phyloP scores from a whole-genome alignment of 2,888 invertebrate genomes.

The Chelonus formosanus region DNA sequence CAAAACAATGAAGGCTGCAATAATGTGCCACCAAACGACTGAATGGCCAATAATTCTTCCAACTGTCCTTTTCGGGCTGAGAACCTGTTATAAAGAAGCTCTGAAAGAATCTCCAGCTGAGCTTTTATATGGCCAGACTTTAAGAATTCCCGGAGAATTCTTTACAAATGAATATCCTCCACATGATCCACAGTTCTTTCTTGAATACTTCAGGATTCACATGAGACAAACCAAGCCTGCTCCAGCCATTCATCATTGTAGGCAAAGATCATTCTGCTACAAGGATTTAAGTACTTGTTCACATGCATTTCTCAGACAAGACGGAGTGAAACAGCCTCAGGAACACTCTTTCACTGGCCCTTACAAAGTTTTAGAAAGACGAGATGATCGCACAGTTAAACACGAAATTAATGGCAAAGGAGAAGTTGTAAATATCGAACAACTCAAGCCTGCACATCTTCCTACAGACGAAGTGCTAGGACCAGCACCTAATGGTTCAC shows the following conservation, averaged over 20 bases:
- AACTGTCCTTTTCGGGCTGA: conserved; percentile 21
- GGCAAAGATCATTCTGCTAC: conserved; percentile 8
- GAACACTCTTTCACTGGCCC: conserved; percentile 36
- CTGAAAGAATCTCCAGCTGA: conserved; percentile 18
- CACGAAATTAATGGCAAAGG: too few relatives aligned
- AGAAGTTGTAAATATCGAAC: too few relatives aligned
- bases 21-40: conserved; percentile 26
- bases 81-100: conserved; percentile 18
- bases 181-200: not conserved
- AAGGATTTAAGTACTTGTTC: conserved; percentile 26
- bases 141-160: conserved; percentile 25
- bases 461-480: too few relatives aligned
- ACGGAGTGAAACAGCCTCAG: conserved; percentile 30
- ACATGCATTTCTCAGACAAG: conserved; percentile 33
- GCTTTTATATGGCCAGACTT: conserved; percentile 9
- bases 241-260: conserved; percentile 30
- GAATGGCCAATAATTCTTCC: conserved; percentile 19
- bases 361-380: conserved; percentile 21
- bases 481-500: too few relatives aligned
- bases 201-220: conserved; percentile 19
- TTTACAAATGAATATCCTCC: conserved; percentile 13
- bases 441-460: too few relatives aligned
- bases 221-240: conserved; percentile 16
- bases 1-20: conserved; percentile 32
- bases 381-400: conserved; percentile 26